These are phyloP conservation scores for Micromesistius poutassou DNA, from an alignment of 2,797 vertebrate species.

Conservation along the genomic window DNA sequence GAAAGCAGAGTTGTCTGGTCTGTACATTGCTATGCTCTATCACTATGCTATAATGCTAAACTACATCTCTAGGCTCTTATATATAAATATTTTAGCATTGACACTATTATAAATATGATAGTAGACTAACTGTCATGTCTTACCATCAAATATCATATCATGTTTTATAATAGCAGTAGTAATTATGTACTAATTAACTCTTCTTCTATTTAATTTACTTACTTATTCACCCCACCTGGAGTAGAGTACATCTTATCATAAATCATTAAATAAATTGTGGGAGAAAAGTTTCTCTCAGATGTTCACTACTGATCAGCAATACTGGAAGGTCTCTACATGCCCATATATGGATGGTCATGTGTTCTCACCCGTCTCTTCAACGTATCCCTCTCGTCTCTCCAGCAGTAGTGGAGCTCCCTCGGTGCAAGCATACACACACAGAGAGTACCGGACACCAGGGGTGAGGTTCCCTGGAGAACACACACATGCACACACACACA, in stretches of 20 bases:
- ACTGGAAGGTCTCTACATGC: too few relatives aligned
- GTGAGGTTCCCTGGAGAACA: conserved; percentile 44
- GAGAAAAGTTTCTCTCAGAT: background rate
- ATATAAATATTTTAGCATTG: too few relatives aligned
- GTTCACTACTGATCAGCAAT: too few relatives aligned
- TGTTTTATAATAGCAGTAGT: background rate
- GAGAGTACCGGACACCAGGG: conserved; percentile 51
- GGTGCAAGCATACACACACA: conserved; percentile 67
- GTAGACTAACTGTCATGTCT: too few relatives aligned
- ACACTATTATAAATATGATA: too few relatives aligned
- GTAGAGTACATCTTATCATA: too few relatives aligned
- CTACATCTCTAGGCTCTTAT: too few relatives aligned
- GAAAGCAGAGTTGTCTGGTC: too few relatives aligned
- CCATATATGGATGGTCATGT: background rate
- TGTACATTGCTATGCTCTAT: too few relatives aligned
- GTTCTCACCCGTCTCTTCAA: conserved; percentile 57
- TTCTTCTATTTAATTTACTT: background rate
- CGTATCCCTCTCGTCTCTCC: conserved; percentile 58
- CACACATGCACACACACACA: background rate
- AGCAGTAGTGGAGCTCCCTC: conserved; percentile 44
- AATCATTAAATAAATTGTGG: background rate
- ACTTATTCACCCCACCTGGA: background rate
- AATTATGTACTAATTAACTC: background rate
- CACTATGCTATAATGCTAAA: too few relatives aligned
- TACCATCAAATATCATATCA: too few relatives aligned